These are phyloP conservation scores for Enteromius paludinosus DNA, from an alignment of 2,797 vertebrate genomes.

Conservation along the genomic window DNA sequence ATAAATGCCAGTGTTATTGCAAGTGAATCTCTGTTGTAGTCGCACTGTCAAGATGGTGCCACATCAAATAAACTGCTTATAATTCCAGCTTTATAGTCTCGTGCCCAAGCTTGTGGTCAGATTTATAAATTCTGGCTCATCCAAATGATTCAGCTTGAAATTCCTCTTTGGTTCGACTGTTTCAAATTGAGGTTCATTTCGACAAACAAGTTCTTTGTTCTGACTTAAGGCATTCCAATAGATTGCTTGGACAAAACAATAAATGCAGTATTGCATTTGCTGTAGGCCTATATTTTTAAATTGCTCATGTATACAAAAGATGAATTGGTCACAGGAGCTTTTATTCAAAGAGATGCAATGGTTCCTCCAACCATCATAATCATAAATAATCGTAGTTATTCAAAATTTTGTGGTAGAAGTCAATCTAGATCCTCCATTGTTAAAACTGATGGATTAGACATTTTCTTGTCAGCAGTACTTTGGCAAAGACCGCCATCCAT, in stretches of 20 bases:
- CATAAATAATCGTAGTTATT: slow-evolving; percentile 17
- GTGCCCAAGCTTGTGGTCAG: slow-evolving; percentile 23
- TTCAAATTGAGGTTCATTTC: slow-evolving; percentile 18
- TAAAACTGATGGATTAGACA: slow-evolving; percentile 31
- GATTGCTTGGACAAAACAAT: slow-evolving; percentile 14
- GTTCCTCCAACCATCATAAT: slow-evolving; percentile 45
- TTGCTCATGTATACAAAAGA: slow-evolving; percentile 4
- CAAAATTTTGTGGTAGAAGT: slow-evolving; percentile 45
- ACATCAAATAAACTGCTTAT: slow-evolving; percentile 58
- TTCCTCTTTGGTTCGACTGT: background rate
- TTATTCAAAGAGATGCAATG: slow-evolving; percentile 11
- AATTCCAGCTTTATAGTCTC: slow-evolving; percentile 38
- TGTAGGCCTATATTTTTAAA: background rate
- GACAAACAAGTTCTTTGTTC: slow-evolving; percentile 14
- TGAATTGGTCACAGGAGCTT: slow-evolving; percentile 19
- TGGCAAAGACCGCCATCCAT: slow-evolving; percentile 56
- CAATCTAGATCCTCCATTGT: slow-evolving; percentile 34
- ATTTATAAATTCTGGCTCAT: slow-evolving; percentile 17
- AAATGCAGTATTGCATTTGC: background rate
- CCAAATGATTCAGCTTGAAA: slow-evolving; percentile 10
- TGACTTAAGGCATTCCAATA: background rate
- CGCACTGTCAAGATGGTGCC: slow-evolving; percentile 47
- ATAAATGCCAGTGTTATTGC: slow-evolving; percentile 37
- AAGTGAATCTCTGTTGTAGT: slow-evolving; percentile 50
- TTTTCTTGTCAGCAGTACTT: slow-evolving; percentile 33